Conservation (phyloP, 53 echinoderm and acorn worm species). For the Crossaster papposus region DNA sequence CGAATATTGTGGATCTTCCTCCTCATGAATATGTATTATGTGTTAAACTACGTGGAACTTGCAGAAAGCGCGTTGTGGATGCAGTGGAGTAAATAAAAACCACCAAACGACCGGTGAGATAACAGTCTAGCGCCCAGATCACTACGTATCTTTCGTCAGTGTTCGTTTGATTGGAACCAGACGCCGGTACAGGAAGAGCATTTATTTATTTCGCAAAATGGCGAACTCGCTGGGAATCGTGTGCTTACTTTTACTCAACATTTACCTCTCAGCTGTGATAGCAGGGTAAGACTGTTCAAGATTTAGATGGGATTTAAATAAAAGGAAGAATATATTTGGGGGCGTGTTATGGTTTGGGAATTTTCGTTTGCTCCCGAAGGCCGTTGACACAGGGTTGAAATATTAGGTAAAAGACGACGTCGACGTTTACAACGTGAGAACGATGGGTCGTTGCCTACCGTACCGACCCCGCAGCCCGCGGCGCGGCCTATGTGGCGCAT, state of each 20-base stretch:
- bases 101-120: background rate
- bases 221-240: slow-evolving; percentile 67
- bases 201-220: slow-evolving; percentile 45
- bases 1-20: no score
- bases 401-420: no score
- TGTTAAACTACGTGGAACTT: slow-evolving; percentile 40
- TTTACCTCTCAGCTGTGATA: slow-evolving; percentile 78
- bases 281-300: slow-evolving; percentile 77
- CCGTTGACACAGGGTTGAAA: no score
- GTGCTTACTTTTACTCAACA: slow-evolving; percentile 80
- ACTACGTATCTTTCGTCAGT: background rate
- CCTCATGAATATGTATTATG: background rate
- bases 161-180: background rate
- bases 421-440: no score
- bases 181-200: background rate
- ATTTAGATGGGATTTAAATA: background rate
- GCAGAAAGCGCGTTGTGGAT: background rate
- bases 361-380: background rate
- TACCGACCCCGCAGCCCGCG: no score
- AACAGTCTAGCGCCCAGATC: background rate
- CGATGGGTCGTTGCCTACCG: no score
- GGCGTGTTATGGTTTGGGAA: background rate
- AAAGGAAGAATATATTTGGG: background rate
- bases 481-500: no score
- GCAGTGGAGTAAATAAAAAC: slow-evolving; percentile 21